phyloP scores from a whole-genome alignment of 1,140 invertebrate species.

The Samia ricini region DNA sequence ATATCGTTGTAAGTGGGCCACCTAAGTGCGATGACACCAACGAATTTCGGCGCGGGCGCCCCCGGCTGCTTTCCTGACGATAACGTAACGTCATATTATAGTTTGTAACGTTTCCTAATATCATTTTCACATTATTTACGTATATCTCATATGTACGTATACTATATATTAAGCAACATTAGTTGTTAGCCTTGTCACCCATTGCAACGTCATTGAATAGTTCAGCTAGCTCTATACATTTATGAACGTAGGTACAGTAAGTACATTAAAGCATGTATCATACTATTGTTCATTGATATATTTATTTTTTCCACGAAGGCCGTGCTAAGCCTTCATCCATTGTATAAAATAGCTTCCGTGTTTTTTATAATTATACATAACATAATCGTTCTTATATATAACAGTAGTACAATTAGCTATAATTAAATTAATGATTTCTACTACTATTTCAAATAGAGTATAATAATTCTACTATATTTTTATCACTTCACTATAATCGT shows the following conservation, averaged over 20 bases:
- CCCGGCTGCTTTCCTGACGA: slow-evolving; percentile 5
- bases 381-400: background rate
- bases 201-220: background rate
- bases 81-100: background rate
- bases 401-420: background rate
- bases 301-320: background rate
- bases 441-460: background rate
- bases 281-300: background rate
- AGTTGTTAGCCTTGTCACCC: background rate
- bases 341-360: background rate
- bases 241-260: background rate
- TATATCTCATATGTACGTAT: too few relatives aligned
- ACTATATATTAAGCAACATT: background rate
- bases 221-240: background rate
- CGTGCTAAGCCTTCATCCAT: background rate
- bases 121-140: background rate
- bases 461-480: background rate
- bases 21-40: slow-evolving; percentile 61
- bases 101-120: background rate
- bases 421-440: background rate
- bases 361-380: background rate
- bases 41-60: slow-evolving; percentile 54
- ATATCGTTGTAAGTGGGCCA: slow-evolving; percentile 66
- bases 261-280: background rate
- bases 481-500: background rate